Base-by-base conservation (phyloP, 2,888 invertebrate species). In the Thecocarcelia acutangulata region DNA sequence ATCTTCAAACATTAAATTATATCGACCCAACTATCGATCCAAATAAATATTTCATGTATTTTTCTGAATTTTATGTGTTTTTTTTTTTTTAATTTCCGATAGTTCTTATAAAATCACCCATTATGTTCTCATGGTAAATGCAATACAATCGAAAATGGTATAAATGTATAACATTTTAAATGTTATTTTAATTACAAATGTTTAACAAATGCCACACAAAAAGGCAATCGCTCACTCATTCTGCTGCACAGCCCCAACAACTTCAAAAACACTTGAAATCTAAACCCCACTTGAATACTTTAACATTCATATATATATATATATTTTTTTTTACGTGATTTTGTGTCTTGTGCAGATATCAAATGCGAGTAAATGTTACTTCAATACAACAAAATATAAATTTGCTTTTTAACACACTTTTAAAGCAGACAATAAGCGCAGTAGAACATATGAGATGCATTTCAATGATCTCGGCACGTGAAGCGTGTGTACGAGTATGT, bases 141-240 rank as follows among this genome's bases (percentile, higher is more conserved):
- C 50, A 59, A 59, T 17, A 50, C 0, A 6, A 17, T 40, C 8
- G n/a, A n/a, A 8, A 52, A 24, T 61, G 37, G 13, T 9, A 52
- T 61, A 72, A 50, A 50, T 28, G 6, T 12, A 56, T 44, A 33
- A 44, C 21, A 28, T 42, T 44, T n/a, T 44, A 69, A 46, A 52
- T 54, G 11, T 44, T 52, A 19, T 44, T 44, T 61, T 50, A 24
- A 52, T 50, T 61, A 3, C 15, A 59, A 61, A 63, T 28, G 33
- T 63, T 63, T 24, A 56, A 56, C 24, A 74, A 54, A 56, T 64
- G 17, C 64, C 74, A 64, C 64, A 56, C 50, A 59, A 28, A 56
- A 21, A 59, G n/a, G 12, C 42, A 50, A 2, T 74, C 12, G 52
- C 4, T 24, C 9, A 15, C 48, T 6, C 33, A 33, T 6, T 28